Percentiles rank a stretch among this genome's conserved stretches.
These are phyloP conservation scores for Hexactinellida sp. DNA, from an alignment of 37 sponge, comb jelly and placozoan genomes.

Conservation along the genomic window DNA sequence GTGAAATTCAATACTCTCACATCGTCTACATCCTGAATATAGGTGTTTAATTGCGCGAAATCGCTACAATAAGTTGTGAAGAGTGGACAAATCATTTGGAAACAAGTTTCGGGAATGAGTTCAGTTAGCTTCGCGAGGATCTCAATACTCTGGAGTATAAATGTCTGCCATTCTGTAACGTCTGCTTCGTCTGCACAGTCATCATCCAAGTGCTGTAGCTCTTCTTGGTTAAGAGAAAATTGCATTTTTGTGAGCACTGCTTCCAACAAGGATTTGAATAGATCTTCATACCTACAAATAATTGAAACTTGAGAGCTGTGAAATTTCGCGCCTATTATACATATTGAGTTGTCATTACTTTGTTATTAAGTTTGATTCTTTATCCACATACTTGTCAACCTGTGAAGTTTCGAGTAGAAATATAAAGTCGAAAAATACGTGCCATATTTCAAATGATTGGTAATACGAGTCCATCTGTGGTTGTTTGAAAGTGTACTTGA, in stretches of 20 bases:
- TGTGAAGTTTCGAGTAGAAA: slow-evolving; percentile 14
- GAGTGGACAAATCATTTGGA: slow-evolving; percentile 31
- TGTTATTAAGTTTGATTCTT: neutral
- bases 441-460: slow-evolving; percentile 54
- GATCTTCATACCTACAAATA: slow-evolving; percentile 30
- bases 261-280: slow-evolving; percentile 39
- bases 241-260: slow-evolving; percentile 41
- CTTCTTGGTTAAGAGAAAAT: slow-evolving; percentile 37
- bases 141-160: slow-evolving; percentile 46
- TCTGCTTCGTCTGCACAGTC: slow-evolving; percentile 55
- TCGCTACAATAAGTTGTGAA: neutral
- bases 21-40: slow-evolving; percentile 22
- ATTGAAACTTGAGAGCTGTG: too few relatives aligned
- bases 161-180: slow-evolving; percentile 75
- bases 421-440: slow-evolving; percentile 53
- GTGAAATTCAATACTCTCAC: slow-evolving; percentile 21
- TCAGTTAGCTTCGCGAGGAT: slow-evolving; percentile 59
- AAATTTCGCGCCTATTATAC: too few relatives aligned
- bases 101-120: slow-evolving; percentile 41
- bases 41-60: neutral
- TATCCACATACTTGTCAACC: neutral
- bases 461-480: slow-evolving; percentile 53
- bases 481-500: slow-evolving; percentile 65
- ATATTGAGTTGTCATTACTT: neutral
- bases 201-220: slow-evolving; percentile 55